phyloP scores from a whole-genome alignment of 2,113 vertebrate genomes.

The Tupaia chinensis region DNA sequence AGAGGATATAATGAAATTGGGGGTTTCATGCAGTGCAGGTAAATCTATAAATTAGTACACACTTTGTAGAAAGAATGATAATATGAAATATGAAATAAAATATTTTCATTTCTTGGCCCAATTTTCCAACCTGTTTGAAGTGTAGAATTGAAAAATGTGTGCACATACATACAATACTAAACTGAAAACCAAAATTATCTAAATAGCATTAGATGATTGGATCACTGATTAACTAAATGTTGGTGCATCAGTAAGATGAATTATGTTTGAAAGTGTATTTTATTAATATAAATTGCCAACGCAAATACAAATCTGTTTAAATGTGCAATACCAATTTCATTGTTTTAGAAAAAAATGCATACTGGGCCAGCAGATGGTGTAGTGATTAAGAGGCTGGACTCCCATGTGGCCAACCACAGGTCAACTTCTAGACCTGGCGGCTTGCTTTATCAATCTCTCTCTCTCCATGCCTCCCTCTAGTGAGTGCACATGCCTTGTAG shows the following conservation, averaged over 20 bases:
- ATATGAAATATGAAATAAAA: conserved; percentile 5
- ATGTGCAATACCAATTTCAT: neutral
- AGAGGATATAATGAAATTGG: neutral
- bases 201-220: neutral
- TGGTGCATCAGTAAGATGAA: neutral
- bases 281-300: neutral
- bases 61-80: neutral
- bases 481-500: too few relatives aligned
- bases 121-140: neutral
- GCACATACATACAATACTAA: neutral
- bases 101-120: neutral
- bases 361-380: neutral
- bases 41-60: neutral
- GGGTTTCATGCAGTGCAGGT: neutral
- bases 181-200: neutral
- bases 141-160: neutral
- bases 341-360: neutral
- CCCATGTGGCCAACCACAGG: too few relatives aligned
- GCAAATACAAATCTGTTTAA: neutral
- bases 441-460: too few relatives aligned
- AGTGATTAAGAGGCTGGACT: too few relatives aligned
- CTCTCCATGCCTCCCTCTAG: too few relatives aligned
- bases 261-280: neutral
- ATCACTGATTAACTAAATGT: neutral
- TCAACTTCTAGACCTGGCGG: too few relatives aligned